Percentiles rank a stretch among this genome's conserved stretches.
Evolutionary conservation across 2,797 vertebrate species (phyloP).

Genomic region (Enteromius afrohamiltoni): DNA sequence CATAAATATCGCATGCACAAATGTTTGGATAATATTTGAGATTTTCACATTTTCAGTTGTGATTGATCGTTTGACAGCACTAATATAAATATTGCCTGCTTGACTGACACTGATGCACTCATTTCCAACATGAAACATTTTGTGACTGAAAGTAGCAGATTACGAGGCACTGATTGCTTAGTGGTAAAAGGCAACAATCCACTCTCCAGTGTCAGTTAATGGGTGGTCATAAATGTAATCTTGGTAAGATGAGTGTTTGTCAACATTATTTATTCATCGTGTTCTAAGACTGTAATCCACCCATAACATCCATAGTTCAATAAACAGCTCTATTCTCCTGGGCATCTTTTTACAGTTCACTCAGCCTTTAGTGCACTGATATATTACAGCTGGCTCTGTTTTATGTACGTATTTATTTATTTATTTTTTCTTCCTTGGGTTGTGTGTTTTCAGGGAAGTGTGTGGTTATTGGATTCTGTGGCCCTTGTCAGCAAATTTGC

Average conservation of each 20-base stretch:
- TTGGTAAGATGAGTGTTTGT: slow-evolving; percentile 26
- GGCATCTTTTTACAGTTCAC: slow-evolving; percentile 17
- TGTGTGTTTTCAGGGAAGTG: slow-evolving; percentile 14
- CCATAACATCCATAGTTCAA: slow-evolving; percentile 12
- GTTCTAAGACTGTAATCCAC: slow-evolving; percentile 2
- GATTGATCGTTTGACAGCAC: no score
- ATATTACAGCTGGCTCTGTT: slow-evolving; percentile 13
- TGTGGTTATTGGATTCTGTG: slow-evolving; percentile 46
- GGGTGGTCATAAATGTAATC: slow-evolving; percentile 16
- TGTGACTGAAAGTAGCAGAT: slow-evolving; percentile 1
- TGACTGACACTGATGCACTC: background rate
- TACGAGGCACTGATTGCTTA: background rate
- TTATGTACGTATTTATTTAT: background rate
- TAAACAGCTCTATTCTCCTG: slow-evolving; percentile 36
- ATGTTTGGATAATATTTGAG: no score
- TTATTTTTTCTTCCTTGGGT: background rate
- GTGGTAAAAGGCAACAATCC: background rate
- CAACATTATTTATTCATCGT: slow-evolving; percentile 24
- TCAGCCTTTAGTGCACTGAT: slow-evolving; percentile 25
- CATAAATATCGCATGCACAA: no score
- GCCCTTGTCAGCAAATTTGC: slow-evolving; percentile 36
- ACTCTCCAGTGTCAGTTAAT: slow-evolving; percentile 13
- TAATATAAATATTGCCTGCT: background rate
- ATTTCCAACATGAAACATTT: background rate
- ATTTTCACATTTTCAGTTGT: no score